A percentile compares a stretch with the other conserved stretches of the same genome.
phyloP scores from a whole-genome alignment of 2,888 invertebrate genomes.

The Cylindroiulus punctatus region DNA sequence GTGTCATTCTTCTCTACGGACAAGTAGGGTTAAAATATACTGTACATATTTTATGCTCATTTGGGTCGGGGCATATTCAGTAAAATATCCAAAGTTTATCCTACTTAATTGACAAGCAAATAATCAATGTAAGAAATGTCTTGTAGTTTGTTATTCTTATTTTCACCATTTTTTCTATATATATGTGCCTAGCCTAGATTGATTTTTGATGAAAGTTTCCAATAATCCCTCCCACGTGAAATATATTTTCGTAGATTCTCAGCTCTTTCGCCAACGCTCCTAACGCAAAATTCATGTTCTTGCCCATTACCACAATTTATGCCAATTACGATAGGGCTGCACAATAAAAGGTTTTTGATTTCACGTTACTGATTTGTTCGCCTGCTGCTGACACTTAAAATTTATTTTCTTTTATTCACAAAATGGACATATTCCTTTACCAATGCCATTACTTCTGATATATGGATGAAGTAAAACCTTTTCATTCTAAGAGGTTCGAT shows the following conservation, averaged over 20 bases:
- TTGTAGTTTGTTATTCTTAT: too few species aligned
- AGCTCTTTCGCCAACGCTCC: background rate
- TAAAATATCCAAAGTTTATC: too few species aligned
- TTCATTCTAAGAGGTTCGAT: background rate
- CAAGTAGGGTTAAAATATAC: too few species aligned
- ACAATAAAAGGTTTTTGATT: slow-evolving; percentile 32
- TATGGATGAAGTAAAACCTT: background rate
- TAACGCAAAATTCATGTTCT: slow-evolving; percentile 22
- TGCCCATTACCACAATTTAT: slow-evolving; percentile 40
- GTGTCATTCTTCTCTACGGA: too few species aligned
- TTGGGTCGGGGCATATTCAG: too few species aligned
- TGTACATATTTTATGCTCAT: too few species aligned
- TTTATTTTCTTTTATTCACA: slow-evolving; percentile 26
- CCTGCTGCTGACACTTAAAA: slow-evolving; percentile 40
- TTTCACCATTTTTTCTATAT: background rate
- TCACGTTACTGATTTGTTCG: background rate
- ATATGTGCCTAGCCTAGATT: background rate
- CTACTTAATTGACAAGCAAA: too few species aligned
- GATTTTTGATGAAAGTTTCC: background rate
- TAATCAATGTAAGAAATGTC: too few species aligned
- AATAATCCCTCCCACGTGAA: background rate
- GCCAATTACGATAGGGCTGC: slow-evolving; percentile 16
- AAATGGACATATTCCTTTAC: slow-evolving; percentile 36
- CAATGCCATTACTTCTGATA: background rate
- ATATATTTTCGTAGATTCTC: background rate